Evolutionary conservation across 2,113 vertebrate species (phyloP).

Genomic region (Calyptommatus sinebrachiatus): DNA sequence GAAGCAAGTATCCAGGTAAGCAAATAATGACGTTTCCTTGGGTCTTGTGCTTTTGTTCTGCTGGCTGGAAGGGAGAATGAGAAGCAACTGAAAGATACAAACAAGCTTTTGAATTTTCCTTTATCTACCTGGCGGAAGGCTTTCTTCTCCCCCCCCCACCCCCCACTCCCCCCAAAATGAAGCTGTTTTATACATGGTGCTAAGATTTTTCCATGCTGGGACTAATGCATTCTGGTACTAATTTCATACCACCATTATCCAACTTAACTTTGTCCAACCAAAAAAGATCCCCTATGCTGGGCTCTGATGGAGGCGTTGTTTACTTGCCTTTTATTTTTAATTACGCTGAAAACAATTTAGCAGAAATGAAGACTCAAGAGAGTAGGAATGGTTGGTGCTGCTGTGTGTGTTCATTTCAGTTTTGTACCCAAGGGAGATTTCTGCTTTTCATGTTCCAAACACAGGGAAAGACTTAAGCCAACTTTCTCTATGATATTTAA

Average conservation of each 20-base stretch:
- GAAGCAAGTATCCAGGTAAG: too few relatives aligned
- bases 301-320: not conserved
- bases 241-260: constrained; percentile 6
- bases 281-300: not conserved
- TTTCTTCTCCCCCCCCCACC: too few relatives aligned
- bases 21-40: too few relatives aligned
- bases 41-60: too few relatives aligned
- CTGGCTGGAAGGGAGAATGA: too few relatives aligned
- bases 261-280: constrained; percentile 26
- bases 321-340: constrained; percentile 13
- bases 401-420: too few relatives aligned
- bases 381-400: not conserved
- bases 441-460: not conserved
- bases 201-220: constrained; percentile 24
- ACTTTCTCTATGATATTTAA: too few relatives aligned
- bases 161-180: constrained; percentile 10
- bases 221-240: constrained; percentile 26
- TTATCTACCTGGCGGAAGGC: too few relatives aligned
- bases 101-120: not conserved
- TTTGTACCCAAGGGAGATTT: not conserved
- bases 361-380: not conserved
- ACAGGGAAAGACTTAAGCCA: not conserved
- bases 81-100: too few relatives aligned
- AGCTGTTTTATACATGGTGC: constrained; percentile 33
- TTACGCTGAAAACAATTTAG: not conserved